Evolutionary conservation across 2,888 invertebrate species (phyloP).

Genomic region (Lordiphosa fenestrarum): DNA sequence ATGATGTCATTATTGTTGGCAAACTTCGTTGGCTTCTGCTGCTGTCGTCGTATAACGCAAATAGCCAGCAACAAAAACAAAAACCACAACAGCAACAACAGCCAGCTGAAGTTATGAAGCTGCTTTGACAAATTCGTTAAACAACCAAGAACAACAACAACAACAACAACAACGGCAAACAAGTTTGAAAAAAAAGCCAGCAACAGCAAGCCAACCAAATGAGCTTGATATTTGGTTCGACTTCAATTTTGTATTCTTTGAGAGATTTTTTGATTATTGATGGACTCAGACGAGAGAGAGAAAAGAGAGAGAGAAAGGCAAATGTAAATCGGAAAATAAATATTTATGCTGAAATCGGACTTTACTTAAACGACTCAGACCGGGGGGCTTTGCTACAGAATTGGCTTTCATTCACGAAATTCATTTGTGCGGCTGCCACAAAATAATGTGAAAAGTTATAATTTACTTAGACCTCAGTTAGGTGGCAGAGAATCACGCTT

Average conservation of each 20-base stretch:
- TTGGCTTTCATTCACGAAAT: too few species aligned
- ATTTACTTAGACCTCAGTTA: too few species aligned
- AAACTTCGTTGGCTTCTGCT: constrained; percentile 45
- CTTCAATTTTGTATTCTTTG: constrained; percentile 2
- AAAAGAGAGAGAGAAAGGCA: too few species aligned
- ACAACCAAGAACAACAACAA: constrained; percentile 23
- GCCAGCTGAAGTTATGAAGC: constrained; percentile 57
- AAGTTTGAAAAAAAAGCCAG: constrained; percentile 45
- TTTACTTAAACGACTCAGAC: too few species aligned
- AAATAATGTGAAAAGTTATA: too few species aligned
- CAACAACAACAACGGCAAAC: constrained; percentile 43
- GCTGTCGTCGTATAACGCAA: constrained; percentile 26
- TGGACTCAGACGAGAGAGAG: not conserved
- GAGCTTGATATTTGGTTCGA: constrained; percentile 12
- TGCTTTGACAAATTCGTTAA: constrained; percentile 69
- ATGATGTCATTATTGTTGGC: constrained; percentile 68
- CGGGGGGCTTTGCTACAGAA: too few species aligned
- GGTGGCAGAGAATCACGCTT: too few species aligned
- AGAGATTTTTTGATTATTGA: constrained; percentile 21
- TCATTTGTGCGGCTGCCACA: too few species aligned
- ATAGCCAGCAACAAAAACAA: constrained; percentile 22
- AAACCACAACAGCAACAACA: constrained; percentile 10
- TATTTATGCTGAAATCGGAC: too few species aligned
- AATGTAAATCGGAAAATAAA: too few species aligned
- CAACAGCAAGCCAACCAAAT: constrained; percentile 3